Conservation (phyloP, 1,140 invertebrate genomes). For the Lerema accius region DNA sequence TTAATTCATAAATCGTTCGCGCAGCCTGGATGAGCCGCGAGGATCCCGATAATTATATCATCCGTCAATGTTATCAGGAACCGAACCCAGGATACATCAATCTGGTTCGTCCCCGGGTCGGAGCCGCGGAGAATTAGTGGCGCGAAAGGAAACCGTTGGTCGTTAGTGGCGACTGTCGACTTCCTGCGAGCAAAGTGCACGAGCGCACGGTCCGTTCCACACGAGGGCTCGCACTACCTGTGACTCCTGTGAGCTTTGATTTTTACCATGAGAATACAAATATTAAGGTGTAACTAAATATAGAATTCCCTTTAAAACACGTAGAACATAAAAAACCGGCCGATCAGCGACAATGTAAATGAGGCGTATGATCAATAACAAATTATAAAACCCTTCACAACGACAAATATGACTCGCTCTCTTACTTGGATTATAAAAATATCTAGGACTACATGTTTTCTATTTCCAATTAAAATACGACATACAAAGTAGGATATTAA, state of each 20-base stretch:
- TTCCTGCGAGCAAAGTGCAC: slow-evolving; percentile 46
- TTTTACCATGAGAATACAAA: background rate
- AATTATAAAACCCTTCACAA: no score
- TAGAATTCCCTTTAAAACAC: no score
- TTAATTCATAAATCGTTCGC: slow-evolving; percentile 20
- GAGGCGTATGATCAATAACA: no score
- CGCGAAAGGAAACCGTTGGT: slow-evolving; percentile 44
- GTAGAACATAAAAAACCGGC: no score
- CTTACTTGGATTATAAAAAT: no score
- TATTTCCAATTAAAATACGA: background rate
- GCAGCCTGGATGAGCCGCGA: slow-evolving; percentile 1
- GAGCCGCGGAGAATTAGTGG: slow-evolving; percentile 21
- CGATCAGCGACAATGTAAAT: no score
- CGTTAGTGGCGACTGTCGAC: slow-evolving; percentile 35
- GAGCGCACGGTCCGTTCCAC: slow-evolving; percentile 51
- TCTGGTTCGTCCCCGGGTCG: slow-evolving; percentile 15
- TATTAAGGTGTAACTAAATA: no score
- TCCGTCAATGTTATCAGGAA: slow-evolving; percentile 28
- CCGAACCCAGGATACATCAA: slow-evolving; percentile 26
- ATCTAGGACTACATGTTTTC: background rate
- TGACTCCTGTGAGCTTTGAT: background rate
- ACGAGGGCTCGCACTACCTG: slow-evolving; percentile 23
- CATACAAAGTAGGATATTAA: background rate
- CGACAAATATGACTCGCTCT: no score
- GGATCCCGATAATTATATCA: slow-evolving; percentile 25